Conservation (phyloP, 2,797 vertebrate genomes). For the Tamandua tetradactyla region DNA sequence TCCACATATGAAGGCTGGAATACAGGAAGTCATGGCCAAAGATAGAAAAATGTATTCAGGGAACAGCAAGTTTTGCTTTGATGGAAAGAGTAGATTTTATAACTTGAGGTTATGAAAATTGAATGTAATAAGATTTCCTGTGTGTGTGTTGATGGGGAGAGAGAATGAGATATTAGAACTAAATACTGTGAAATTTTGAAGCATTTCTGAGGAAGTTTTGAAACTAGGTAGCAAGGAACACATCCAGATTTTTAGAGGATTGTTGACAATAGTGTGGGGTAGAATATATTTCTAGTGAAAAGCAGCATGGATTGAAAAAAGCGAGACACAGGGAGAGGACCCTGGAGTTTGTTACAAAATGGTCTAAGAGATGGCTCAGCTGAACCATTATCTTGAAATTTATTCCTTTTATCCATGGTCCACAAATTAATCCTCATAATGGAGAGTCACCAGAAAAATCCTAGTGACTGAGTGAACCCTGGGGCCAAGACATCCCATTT, state of each 20-base stretch:
- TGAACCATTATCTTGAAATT: background rate
- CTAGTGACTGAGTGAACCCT: background rate
- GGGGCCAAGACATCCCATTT: background rate
- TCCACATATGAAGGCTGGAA: background rate
- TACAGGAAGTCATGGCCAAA: background rate
- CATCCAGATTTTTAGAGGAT: background rate
- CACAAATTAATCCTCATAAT: background rate
- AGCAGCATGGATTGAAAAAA: background rate
- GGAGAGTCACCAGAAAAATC: background rate
- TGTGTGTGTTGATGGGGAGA: background rate
- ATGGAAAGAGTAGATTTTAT: background rate
- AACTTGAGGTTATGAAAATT: background rate
- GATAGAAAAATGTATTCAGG: background rate
- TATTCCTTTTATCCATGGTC: background rate
- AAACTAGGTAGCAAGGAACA: background rate
- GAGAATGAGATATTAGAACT: background rate
- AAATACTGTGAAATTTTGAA: background rate
- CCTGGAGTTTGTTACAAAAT: background rate
- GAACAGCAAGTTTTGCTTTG: background rate
- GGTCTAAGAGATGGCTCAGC: constrained; percentile 1
- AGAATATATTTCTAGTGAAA: background rate
- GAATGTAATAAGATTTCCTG: background rate
- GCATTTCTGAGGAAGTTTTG: background rate
- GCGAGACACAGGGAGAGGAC: background rate
- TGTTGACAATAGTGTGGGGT: background rate